Conservation (phyloP, 2,888 invertebrate species). For the Syritta pipiens region DNA sequence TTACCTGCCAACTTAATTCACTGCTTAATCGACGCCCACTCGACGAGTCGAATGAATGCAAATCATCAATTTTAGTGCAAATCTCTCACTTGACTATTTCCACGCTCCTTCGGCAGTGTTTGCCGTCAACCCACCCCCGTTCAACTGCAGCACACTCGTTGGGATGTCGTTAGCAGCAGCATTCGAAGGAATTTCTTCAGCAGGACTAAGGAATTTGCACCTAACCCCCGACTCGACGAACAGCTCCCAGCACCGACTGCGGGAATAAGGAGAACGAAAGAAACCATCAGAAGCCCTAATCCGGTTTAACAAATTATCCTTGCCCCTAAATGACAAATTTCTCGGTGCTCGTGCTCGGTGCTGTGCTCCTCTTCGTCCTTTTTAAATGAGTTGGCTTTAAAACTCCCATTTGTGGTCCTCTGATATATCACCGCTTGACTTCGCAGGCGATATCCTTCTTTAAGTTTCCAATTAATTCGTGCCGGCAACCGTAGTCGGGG, state of each 20-base stretch:
- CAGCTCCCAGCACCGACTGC: slow-evolving; percentile 28
- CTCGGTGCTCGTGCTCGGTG: slow-evolving; percentile 15
- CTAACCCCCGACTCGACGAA: not conserved
- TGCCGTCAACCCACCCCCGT: slow-evolving; percentile 6
- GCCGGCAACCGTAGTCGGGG: slow-evolving; percentile 62
- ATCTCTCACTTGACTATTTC: slow-evolving; percentile 30
- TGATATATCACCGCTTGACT: slow-evolving; percentile 69
- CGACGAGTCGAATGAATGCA: not conserved
- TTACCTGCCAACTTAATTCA: no score
- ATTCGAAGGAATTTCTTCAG: slow-evolving; percentile 31
- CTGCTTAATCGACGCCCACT: no score
- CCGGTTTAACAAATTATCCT: slow-evolving; percentile 68
- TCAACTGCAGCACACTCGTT: slow-evolving; percentile 11
- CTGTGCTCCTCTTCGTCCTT: not conserved
- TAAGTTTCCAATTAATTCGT: slow-evolving; percentile 69
- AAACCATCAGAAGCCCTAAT: slow-evolving; percentile 60
- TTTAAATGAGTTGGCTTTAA: slow-evolving; percentile 66
- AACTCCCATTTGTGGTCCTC: slow-evolving; percentile 68
- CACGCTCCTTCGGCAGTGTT: not conserved
- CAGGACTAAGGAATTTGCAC: slow-evolving; percentile 40
- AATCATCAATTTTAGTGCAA: slow-evolving; percentile 26
- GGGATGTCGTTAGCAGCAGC: slow-evolving; percentile 63
- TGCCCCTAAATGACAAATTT: slow-evolving; percentile 60
- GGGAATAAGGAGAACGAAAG: slow-evolving; percentile 25
- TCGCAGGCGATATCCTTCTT: slow-evolving; percentile 64